Conservation (phyloP, 2,888 invertebrate species). For the Lamellibrachia columna region DNA sequence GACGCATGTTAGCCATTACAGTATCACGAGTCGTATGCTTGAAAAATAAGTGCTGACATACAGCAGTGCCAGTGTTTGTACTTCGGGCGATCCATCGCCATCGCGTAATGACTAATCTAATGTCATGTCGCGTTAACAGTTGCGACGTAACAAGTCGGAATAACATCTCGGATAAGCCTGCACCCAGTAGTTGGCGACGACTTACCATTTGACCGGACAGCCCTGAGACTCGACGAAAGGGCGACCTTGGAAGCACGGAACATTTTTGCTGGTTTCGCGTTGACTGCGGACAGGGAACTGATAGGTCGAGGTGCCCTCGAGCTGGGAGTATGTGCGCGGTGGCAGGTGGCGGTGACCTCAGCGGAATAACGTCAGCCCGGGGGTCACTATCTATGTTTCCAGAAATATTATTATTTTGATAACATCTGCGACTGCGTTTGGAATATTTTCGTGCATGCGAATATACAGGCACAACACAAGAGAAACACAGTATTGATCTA, state of each 20-base stretch:
- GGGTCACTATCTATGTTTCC: not conserved
- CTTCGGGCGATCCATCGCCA: not conserved
- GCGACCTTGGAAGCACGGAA: not conserved
- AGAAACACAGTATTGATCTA: not conserved
- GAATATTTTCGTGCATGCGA: not conserved
- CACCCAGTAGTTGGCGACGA: not conserved
- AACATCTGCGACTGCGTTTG: not conserved
- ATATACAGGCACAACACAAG: not conserved
- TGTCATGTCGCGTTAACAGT: not conserved
- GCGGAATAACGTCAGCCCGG: not conserved
- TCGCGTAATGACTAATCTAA: not conserved
- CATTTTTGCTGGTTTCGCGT: not conserved
- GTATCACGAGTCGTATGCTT: not conserved
- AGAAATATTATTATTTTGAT: not conserved
- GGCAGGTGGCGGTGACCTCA: not conserved
- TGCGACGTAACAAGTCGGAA: not conserved
- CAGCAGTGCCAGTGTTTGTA: not conserved
- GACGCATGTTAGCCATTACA: not conserved
- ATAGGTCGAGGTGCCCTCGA: not conserved
- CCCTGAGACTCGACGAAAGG: not conserved
- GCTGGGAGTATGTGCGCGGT: not conserved
- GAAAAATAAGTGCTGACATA: not conserved
- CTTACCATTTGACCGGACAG: not conserved
- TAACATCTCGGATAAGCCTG: not conserved
- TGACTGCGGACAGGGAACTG: not conserved